phyloP scores from a whole-genome alignment of 2,113 vertebrate species.

The Polypterus senegalus region DNA sequence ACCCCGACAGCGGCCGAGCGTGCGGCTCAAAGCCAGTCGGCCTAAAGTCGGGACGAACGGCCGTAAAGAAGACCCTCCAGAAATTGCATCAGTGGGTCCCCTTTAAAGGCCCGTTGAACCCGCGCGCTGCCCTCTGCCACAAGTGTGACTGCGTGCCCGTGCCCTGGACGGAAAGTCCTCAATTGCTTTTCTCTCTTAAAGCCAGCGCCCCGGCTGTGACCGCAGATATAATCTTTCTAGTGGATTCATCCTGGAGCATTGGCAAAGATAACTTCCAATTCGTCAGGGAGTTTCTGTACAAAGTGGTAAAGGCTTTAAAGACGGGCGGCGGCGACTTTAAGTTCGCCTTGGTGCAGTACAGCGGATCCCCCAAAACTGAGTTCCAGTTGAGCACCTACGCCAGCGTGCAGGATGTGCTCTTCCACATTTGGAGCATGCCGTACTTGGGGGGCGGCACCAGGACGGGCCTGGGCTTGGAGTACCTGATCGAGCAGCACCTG shows the following conservation, averaged over 20 bases:
- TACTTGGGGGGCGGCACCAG: conserved; percentile 56
- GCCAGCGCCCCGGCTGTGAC: conserved; percentile 60
- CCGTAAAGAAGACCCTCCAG: not conserved
- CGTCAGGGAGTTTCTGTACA: conserved; percentile 67
- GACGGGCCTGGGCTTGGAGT: conserved; percentile 69
- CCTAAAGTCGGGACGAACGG: not conserved
- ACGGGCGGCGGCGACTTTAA: conserved; percentile 59
- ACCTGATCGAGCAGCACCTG: conserved; percentile 60
- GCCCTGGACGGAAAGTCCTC: conserved; percentile 37
- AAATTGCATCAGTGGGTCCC: not conserved
- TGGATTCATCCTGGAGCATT: conserved; percentile 79
- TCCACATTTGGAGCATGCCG: conserved; percentile 60
- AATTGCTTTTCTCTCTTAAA: conserved; percentile 65
- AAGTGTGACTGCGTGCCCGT: conserved; percentile 27
- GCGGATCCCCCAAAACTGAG: conserved; percentile 61
- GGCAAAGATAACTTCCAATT: conserved; percentile 72
- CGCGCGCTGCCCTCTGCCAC: conserved; percentile 3
- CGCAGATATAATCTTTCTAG: conserved; percentile 87
- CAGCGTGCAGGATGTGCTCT: conserved; percentile 53
- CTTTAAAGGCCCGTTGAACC: conserved; percentile 1
- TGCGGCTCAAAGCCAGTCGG: too few species aligned
- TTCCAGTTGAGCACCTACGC: conserved; percentile 68
- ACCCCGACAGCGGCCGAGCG: too few species aligned
- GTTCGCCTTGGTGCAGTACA: conserved; percentile 76
- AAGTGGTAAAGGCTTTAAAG: conserved; percentile 63